Conservation (phyloP, 1,140 invertebrate genomes). For the Eriosoma lanigerum region DNA sequence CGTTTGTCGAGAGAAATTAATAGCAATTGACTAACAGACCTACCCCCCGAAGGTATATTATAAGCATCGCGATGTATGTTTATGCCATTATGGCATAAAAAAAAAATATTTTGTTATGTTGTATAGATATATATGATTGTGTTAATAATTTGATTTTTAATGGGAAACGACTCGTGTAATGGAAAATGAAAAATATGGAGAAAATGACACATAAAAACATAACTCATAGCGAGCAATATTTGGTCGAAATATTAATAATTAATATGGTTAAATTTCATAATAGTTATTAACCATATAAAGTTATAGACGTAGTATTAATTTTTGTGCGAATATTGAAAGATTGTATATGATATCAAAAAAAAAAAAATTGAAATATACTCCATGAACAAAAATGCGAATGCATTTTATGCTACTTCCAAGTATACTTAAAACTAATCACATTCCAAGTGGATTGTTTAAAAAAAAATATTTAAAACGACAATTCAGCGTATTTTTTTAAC, state of each 20-base stretch:
- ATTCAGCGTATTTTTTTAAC: background rate
- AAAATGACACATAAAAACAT: background rate
- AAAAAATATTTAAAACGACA: background rate
- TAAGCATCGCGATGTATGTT: background rate
- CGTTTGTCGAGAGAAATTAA: constrained; percentile 45
- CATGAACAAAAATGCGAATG: background rate
- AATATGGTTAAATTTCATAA: background rate
- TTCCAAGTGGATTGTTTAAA: constrained; percentile 4
- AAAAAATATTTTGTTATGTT: background rate
- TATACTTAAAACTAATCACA: background rate
- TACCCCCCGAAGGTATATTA: background rate
- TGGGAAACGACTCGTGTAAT: background rate
- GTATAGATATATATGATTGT: background rate
- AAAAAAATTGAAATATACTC: background rate
- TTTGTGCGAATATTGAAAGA: background rate
- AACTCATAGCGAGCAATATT: background rate
- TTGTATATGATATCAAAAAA: background rate
- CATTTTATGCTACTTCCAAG: background rate
- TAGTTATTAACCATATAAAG: constrained; percentile 5
- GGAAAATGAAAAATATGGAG: background rate
- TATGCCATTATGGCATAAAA: background rate
- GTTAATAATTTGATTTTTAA: background rate
- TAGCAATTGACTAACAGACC: constrained; percentile 9
- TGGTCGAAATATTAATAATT: background rate
- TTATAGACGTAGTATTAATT: background rate